Conservation (phyloP, 2,113 vertebrate species). For the Toxostoma redivivum region DNA sequence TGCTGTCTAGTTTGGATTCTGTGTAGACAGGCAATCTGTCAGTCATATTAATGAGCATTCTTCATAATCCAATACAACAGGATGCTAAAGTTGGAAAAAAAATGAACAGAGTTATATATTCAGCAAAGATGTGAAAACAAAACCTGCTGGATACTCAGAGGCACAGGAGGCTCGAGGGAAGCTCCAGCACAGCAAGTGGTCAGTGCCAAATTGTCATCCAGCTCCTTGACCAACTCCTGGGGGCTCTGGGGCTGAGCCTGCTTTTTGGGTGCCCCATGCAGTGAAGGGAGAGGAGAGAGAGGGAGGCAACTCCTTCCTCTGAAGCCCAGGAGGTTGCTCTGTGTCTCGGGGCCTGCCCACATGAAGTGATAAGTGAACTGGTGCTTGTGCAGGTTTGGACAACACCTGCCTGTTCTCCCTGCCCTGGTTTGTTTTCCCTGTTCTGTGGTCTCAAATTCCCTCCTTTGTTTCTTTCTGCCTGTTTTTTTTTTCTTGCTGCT, state of each 20-base stretch:
- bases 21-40: constrained; percentile 14
- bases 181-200: background rate
- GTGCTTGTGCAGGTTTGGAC: background rate
- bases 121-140: background rate
- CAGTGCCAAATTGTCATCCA: background rate
- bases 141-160: accelerated
- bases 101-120: background rate
- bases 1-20: background rate
- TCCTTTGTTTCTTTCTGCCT: background rate
- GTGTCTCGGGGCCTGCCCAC: background rate
- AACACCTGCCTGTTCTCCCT: background rate
- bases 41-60: background rate
- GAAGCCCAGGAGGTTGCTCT: background rate
- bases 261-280: background rate
- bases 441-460: background rate
- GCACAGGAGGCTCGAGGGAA: accelerated
- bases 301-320: background rate
- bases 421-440: background rate
- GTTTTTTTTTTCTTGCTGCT: background rate
- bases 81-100: background rate
- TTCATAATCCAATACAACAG: background rate
- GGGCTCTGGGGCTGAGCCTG: background rate
- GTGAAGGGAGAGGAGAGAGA: background rate
- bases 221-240: background rate
- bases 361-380: background rate